Conservation (phyloP, 1,140 invertebrate species). For the Maconellicoccus hirsutus region DNA sequence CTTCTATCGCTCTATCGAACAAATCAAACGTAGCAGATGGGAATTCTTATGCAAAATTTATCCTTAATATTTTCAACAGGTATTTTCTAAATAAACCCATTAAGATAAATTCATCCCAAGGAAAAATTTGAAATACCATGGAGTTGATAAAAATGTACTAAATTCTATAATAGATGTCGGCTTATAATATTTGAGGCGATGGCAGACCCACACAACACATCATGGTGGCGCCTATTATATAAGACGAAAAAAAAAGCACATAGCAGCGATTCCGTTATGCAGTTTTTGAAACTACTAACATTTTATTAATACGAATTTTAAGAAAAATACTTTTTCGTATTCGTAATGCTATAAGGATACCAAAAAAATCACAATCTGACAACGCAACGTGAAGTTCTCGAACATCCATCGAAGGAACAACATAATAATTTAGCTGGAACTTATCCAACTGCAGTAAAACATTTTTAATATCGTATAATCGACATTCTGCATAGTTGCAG, state of each 20-base stretch:
- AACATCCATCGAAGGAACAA: background rate
- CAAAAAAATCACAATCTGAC: background rate
- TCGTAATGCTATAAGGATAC: background rate
- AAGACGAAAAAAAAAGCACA: background rate
- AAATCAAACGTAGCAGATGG: no score
- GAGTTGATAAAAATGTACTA: background rate
- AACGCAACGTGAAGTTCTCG: no score
- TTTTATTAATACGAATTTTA: slow-evolving; percentile 1
- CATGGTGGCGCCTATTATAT: background rate
- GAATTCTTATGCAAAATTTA: no score
- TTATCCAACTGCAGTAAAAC: slow-evolving; percentile 18
- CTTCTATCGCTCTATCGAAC: no score
- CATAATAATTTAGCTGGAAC: slow-evolving; percentile 22
- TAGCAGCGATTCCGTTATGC: background rate
- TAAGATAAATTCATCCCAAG: background rate
- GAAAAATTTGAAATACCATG: background rate
- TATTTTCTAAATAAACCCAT: background rate
- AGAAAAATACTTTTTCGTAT: background rate
- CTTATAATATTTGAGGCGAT: background rate
- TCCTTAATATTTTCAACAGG: no score
- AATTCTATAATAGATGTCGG: background rate
- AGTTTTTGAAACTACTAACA: background rate
- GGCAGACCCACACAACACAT: background rate
- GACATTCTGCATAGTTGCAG: slow-evolving; percentile 21
- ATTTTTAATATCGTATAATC: slow-evolving; percentile 18